Conservation (phyloP, 2,113 vertebrate genomes). For the Tachysurus fulvidraco region DNA sequence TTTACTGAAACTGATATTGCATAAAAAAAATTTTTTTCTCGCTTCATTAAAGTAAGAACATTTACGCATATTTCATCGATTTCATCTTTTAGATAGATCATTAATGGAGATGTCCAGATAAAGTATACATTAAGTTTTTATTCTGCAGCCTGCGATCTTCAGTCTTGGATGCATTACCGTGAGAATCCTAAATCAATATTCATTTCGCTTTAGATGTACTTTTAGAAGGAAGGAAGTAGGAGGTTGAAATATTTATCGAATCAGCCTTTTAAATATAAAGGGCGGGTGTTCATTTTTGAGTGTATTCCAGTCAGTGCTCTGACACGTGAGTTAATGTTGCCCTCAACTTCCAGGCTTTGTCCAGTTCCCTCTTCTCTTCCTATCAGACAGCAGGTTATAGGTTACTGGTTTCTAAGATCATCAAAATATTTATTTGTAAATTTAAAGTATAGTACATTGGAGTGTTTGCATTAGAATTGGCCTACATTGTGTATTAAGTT, state of each 20-base stretch:
- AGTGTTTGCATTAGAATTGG: not conserved
- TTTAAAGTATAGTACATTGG: not conserved
- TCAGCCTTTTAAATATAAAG: conserved; percentile 9
- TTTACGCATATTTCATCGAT: not conserved
- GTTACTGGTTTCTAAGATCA: conserved; percentile 9
- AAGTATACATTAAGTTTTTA: conserved; percentile 27
- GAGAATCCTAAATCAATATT: conserved; percentile 11
- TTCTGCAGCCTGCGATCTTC: not conserved
- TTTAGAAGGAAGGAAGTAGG: conserved; percentile 10
- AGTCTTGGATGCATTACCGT: conserved; percentile 2
- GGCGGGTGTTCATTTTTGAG: not conserved
- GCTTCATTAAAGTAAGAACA: not conserved
- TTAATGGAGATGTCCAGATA: not conserved
- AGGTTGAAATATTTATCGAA: conserved; percentile 21
- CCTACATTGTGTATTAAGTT: not conserved
- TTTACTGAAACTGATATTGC: not conserved
- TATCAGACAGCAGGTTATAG: conserved; percentile 14
- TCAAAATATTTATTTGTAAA: conserved; percentile 15
- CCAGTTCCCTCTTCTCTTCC: conserved; percentile 16
- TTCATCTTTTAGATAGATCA: conserved; percentile 2
- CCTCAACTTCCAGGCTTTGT: conserved; percentile 48
- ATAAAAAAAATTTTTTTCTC: not conserved
- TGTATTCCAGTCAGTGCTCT: conserved; percentile 24
- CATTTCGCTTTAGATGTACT: not conserved
- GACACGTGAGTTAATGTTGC: conserved; percentile 27